Conservation (phyloP, 2,797 vertebrate genomes). For the Catharus ustulatus region DNA sequence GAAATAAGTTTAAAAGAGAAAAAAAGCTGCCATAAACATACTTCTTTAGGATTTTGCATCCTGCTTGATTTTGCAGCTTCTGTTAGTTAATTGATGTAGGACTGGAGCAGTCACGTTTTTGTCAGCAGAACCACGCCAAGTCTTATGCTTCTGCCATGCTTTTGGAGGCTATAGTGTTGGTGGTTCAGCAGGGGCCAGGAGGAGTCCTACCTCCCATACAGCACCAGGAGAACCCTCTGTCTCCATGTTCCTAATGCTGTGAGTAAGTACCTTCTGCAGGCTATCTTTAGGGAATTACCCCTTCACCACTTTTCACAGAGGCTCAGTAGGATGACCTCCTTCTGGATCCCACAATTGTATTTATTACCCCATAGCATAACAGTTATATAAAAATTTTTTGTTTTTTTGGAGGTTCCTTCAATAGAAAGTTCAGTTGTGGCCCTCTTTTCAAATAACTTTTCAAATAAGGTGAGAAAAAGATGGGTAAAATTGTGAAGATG, state of each 20-base stretch:
- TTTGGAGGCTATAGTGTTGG: rapidly evolving
- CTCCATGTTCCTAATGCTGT: rapidly evolving
- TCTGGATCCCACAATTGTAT: neutral
- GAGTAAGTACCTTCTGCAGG: neutral
- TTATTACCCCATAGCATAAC: neutral
- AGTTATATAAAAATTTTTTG: neutral
- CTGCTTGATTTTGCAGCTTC: neutral
- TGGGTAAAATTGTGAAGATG: neutral
- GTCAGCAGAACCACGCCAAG: neutral
- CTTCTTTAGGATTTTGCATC: neutral
- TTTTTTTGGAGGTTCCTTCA: neutral
- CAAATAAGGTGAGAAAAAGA: neutral
- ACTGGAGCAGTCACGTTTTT: neutral
- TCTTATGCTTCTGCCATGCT: neutral
- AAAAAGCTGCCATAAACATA: neutral
- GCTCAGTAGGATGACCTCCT: neutral
- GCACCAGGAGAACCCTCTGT: rapidly evolving
- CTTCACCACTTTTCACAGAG: neutral
- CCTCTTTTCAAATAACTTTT: neutral
- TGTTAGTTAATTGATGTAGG: neutral
- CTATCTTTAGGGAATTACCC: neutral
- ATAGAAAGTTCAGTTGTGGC: neutral
- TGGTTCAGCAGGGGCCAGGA: neutral
- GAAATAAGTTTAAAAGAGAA: neutral
- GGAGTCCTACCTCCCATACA: neutral